Evolutionary conservation across 2,797 vertebrate genomes (phyloP), one percentile per base, ranked within the genome.

Genomic region (Falco columbarius): DNA sequence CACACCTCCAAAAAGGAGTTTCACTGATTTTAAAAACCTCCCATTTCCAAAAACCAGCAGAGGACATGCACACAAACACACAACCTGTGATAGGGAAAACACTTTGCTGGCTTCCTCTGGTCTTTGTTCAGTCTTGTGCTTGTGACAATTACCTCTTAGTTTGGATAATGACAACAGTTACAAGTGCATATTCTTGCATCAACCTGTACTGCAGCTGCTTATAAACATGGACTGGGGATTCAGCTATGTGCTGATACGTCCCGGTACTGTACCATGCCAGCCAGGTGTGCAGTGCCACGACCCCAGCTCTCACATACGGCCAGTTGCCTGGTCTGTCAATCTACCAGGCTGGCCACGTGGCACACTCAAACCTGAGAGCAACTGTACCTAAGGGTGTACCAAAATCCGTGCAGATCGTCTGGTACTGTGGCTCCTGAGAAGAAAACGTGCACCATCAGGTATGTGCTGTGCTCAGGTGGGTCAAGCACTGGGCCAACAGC

Each of bases 261-360:
- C 18, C 23, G 26, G 14, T 62, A 21, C 30, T n/a, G 12, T 7
- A 22, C 22, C 17, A 5, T 12, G 24, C 0, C 1, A 21, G 17
- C 26, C 23, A 9, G 26, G 46, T 1, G 0, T 12, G 20, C 40
- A 56, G 12, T 20, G 55, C 26, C 55, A 40, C 2, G 26, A 32
- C 34, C 24, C 17, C 61, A n/a, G 40, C 29, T 68, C 38, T n/a
- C 71, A 68, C 77, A 26, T 3, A 15, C 46, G 38, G 52, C 22
- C 22, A 14, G n/a, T n/a, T n/a, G 23, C 34, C 52, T 65, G 34
- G 12, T 21, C 10, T 47, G 11, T 46, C 21, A 30, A 26, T 49
- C 30, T 79, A 20, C 30, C 6, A 17, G 49, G 7, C 20, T 20
- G 24, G 26, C 24, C 8, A 8, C 0, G 2, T 9, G 8, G 27